Evolutionary conservation across 2,797 vertebrate species (phyloP).

Genomic region (Urosaurus nigricauda): DNA sequence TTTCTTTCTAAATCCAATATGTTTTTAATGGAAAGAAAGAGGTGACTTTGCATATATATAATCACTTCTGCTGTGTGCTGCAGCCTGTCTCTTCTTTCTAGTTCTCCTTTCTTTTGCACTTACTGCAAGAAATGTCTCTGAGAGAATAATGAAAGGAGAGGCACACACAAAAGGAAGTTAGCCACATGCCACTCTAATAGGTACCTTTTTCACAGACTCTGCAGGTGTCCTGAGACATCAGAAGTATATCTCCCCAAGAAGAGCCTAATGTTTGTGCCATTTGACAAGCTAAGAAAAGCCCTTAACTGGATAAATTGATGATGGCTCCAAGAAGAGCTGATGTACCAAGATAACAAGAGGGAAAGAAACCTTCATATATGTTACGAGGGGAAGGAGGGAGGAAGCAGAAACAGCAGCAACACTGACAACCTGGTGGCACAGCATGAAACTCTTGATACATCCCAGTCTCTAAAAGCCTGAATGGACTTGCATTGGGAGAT

Average conservation of each 20-base stretch:
- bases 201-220: neutral
- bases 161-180: neutral
- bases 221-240: slow-evolving; percentile 11
- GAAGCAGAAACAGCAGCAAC: slow-evolving; percentile 14
- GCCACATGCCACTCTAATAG: neutral
- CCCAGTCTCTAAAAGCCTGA: slow-evolving; percentile 26
- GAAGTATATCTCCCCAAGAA: neutral
- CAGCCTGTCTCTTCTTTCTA: slow-evolving; percentile 11
- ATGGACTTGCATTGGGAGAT: slow-evolving; percentile 11
- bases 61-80: slow-evolving; percentile 15
- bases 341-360: slow-evolving; percentile 2
- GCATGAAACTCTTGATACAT: slow-evolving; percentile 30
- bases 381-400: neutral
- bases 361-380: slow-evolving; percentile 2
- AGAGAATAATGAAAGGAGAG: slow-evolving; percentile 35
- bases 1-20: slow-evolving; percentile 35
- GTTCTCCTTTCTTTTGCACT: slow-evolving; percentile 27
- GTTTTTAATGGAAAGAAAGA: neutral
- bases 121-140: neutral
- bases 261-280: slow-evolving; percentile 15
- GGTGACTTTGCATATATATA: neutral
- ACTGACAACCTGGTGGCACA: slow-evolving; percentile 8
- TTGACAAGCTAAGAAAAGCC: slow-evolving; percentile 42
- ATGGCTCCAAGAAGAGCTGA: slow-evolving; percentile 18
- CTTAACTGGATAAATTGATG: slow-evolving; percentile 3